phyloP scores from a whole-genome alignment of 1,140 invertebrate genomes.

The Ctenoplectra terminalis region DNA sequence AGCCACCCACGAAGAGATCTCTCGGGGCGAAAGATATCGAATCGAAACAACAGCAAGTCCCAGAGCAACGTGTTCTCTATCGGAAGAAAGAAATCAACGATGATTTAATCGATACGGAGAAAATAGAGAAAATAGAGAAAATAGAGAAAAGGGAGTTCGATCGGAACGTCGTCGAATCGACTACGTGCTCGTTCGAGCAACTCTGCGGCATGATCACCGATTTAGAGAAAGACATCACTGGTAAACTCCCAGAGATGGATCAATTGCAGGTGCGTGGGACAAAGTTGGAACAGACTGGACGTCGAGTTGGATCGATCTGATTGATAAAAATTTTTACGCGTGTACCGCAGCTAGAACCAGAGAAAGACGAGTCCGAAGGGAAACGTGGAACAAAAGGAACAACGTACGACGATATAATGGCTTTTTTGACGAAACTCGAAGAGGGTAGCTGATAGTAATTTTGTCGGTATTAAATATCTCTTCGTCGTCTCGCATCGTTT shows the following conservation, averaged over 20 bases:
- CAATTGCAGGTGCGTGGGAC: slow-evolving; percentile 3
- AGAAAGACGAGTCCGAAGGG: slow-evolving; percentile 69
- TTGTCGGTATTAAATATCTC: not conserved
- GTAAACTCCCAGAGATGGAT: slow-evolving; percentile 25
- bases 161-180: slow-evolving; percentile 75
- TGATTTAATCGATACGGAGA: too few relatives aligned
- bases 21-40: not conserved
- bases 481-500: not conserved
- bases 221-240: slow-evolving; percentile 68
- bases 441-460: slow-evolving; percentile 52
- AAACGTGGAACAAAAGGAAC: slow-evolving; percentile 50
- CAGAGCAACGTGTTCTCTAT: not conserved
- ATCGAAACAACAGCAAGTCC: not conserved
- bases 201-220: slow-evolving; percentile 75
- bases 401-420: slow-evolving; percentile 79
- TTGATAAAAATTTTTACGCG: slow-evolving; percentile 30
- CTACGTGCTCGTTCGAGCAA: slow-evolving; percentile 72
- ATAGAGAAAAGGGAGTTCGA: slow-evolving; percentile 72
- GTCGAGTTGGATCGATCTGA: slow-evolving; percentile 52
- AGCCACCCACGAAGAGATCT: slow-evolving; percentile 33
- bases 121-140: too few relatives aligned
- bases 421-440: slow-evolving; percentile 72
- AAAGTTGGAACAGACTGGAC: too few relatives aligned
- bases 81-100: not conserved
- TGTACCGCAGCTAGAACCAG: slow-evolving; percentile 70